phyloP scores from a whole-genome alignment of 2,888 invertebrate species.

The Timema podura region DNA sequence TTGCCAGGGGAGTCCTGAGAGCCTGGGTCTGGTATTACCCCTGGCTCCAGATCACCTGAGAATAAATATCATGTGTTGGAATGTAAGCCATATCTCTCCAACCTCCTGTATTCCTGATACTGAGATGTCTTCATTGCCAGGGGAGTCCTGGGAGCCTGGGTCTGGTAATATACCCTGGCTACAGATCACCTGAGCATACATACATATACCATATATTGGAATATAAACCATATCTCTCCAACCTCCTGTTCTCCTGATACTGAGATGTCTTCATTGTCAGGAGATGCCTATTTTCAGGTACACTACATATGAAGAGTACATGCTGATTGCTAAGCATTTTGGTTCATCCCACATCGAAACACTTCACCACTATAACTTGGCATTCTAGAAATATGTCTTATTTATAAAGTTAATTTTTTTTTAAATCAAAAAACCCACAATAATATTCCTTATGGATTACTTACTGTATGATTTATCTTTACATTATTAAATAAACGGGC shows the following conservation, averaged over 20 bases:
- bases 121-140: constrained; percentile 5
- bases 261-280: background rate
- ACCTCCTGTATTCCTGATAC: background rate
- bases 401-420: too few relatives aligned
- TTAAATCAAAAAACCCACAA: too few relatives aligned
- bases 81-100: constrained; percentile 35
- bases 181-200: background rate
- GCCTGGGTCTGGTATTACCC: constrained; percentile 28
- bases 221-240: constrained; percentile 38
- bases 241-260: background rate
- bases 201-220: too few relatives aligned
- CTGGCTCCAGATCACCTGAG: constrained; percentile 20
- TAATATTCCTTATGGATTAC: too few relatives aligned
- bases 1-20: constrained; percentile 16
- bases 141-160: constrained; percentile 21
- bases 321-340: too few relatives aligned
- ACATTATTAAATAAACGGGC: too few relatives aligned
- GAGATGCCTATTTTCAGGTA: background rate
- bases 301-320: too few relatives aligned
- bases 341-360: too few relatives aligned
- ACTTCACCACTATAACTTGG: too few relatives aligned
- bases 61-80: too few relatives aligned
- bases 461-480: too few relatives aligned
- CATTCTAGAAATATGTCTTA: too few relatives aligned
- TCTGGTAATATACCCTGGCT: constrained; percentile 29